Percentiles rank a stretch among this genome's conserved stretches.
Conservation (phyloP, 2,888 invertebrate species). For the Eupeodes luniger region DNA sequence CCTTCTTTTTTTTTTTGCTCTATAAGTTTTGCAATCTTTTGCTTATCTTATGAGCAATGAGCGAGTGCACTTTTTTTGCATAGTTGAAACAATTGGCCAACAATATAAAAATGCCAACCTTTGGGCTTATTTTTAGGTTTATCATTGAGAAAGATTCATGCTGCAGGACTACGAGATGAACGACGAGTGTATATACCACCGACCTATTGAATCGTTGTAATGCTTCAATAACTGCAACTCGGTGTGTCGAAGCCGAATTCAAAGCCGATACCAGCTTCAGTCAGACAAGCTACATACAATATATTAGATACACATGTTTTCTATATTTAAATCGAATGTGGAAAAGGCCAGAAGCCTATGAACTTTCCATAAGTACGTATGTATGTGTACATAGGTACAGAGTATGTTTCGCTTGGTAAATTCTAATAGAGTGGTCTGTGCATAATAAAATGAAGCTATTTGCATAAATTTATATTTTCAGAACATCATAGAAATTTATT, state of each 20-base stretch:
- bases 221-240: constrained; percentile 52
- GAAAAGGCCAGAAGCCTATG: constrained; percentile 18
- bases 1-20: not conserved
- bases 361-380: not conserved
- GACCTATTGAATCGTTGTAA: constrained; percentile 41
- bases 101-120: constrained; percentile 45
- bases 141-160: constrained; percentile 58
- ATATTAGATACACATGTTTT: constrained; percentile 5
- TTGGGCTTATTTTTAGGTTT: constrained; percentile 50
- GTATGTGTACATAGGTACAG: no score
- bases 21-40: constrained; percentile 9
- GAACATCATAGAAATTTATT: not conserved
- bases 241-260: not conserved
- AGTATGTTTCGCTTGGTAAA: constrained; percentile 13
- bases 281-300: not conserved
- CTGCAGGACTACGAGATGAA: not conserved
- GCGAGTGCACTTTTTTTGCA: constrained; percentile 23
- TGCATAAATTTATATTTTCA: not conserved
- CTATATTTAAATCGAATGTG: constrained; percentile 30
- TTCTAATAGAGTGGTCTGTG: constrained; percentile 16
- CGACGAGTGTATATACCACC: no score
- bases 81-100: constrained; percentile 16
- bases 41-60: constrained; percentile 47
- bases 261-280: not conserved
- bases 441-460: constrained; percentile 15